phyloP scores from a whole-genome alignment of 2,797 vertebrate species.

The Pangasius larnaudii region DNA sequence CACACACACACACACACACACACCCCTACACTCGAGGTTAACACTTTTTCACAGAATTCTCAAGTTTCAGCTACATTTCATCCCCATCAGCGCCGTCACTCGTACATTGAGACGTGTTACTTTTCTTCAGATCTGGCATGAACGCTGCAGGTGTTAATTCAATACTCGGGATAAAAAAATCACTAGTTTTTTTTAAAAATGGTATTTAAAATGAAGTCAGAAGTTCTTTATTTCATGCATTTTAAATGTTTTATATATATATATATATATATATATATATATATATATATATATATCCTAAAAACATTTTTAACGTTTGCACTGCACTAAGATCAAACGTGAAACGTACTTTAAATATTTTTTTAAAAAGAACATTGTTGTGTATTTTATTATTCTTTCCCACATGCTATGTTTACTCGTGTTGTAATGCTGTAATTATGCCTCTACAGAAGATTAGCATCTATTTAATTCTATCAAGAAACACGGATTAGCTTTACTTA shows the following conservation, averaged over 20 bases:
- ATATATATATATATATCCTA: not conserved
- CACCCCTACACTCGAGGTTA: not conserved
- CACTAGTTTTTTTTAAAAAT: not conserved
- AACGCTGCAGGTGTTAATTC: not conserved
- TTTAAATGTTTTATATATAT: not conserved
- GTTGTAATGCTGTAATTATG: slow-evolving; percentile 16
- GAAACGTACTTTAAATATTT: not conserved
- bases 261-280: no score
- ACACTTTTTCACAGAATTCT: slow-evolving; percentile 14
- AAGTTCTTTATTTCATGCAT: not conserved
- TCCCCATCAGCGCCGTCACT: not conserved
- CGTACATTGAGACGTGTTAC: not conserved
- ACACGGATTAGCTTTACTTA: slow-evolving; percentile 28
- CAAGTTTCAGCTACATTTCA: slow-evolving; percentile 21
- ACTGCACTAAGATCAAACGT: not conserved
- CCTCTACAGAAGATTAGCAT: slow-evolving; percentile 32
- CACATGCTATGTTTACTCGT: not conserved
- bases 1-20: slow-evolving; percentile 4
- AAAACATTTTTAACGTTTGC: not conserved
- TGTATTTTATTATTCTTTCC: not conserved
- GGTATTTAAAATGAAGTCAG: not conserved
- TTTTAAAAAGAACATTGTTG: not conserved
- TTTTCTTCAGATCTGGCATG: not conserved
- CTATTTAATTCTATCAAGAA: slow-evolving; percentile 39
- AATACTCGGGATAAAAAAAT: not conserved